Conservation (phyloP, 2,113 vertebrate genomes). For the Perognathus longimembris region DNA sequence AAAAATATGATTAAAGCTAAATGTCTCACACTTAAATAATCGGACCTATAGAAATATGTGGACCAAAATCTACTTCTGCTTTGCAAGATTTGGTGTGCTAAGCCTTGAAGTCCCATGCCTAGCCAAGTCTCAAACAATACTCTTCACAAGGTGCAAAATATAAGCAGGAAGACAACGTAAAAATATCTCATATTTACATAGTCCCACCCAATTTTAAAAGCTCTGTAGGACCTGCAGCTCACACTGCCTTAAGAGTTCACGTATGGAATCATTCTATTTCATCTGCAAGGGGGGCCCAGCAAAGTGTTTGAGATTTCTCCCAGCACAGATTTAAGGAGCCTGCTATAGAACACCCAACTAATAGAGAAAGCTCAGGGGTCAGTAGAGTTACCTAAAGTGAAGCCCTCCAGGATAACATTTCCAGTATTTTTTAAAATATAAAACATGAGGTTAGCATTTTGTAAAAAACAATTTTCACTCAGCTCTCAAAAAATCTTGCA, state of each 20-base stretch:
- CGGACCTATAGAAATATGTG: not conserved
- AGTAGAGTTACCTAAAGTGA: not conserved
- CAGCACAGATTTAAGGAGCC: not conserved
- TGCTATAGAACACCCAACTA: not conserved
- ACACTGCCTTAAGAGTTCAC: not conserved
- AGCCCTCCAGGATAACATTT: not conserved
- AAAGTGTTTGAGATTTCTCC: not conserved
- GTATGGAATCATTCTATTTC: not conserved
- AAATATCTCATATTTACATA: slow-evolving; percentile 10
- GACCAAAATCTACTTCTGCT: slow-evolving; percentile 21
- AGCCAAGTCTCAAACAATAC: slow-evolving; percentile 32
- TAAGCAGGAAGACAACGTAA: slow-evolving; percentile 52
- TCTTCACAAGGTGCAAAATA: slow-evolving; percentile 37
- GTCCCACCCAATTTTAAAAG: not conserved
- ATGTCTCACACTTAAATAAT: slow-evolving; percentile 46
- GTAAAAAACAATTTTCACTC: not conserved
- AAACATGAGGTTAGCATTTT: slow-evolving; percentile 13
- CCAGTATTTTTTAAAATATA: not conserved
- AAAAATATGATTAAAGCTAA: slow-evolving; percentile 44
- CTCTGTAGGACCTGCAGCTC: not conserved
- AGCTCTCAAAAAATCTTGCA: slow-evolving; percentile 27
- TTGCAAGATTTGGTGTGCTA: too few relatives aligned
- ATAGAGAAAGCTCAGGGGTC: not conserved
- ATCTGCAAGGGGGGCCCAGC: not conserved
- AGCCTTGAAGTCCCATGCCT: slow-evolving; percentile 48